Conservation (phyloP, 2,888 invertebrate genomes). For the Anaspis maculata region DNA sequence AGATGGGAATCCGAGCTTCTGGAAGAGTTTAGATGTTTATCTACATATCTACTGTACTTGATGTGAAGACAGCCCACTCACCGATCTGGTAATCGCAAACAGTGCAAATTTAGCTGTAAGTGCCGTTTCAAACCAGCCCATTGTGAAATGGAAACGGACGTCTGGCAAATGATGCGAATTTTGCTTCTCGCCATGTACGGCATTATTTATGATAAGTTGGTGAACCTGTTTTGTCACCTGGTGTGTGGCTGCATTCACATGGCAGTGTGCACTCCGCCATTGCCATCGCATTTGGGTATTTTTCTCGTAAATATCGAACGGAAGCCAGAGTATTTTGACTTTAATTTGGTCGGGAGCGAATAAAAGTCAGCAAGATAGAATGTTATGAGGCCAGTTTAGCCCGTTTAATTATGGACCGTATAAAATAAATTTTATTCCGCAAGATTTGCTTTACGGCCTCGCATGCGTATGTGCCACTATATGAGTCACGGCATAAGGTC, state of each 20-base stretch:
- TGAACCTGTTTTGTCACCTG: slow-evolving; percentile 34
- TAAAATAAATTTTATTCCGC: slow-evolving; percentile 18
- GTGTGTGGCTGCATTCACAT: slow-evolving; percentile 27
- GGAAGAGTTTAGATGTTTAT: too few species aligned
- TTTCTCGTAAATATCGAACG: slow-evolving; percentile 33
- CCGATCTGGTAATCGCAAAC: too few species aligned
- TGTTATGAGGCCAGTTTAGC: slow-evolving; percentile 24
- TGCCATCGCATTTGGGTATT: slow-evolving; percentile 31
- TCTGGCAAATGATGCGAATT: too few species aligned
- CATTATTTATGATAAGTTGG: slow-evolving; percentile 28
- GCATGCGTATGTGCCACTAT: too few species aligned
- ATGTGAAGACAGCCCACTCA: too few species aligned
- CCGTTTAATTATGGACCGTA: slow-evolving; percentile 20
- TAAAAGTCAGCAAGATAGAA: slow-evolving; percentile 33
- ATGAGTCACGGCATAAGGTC: too few species aligned
- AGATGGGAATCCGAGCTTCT: too few species aligned
- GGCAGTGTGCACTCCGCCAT: slow-evolving; percentile 23
- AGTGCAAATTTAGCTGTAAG: too few species aligned
- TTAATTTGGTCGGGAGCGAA: slow-evolving; percentile 29
- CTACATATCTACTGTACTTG: too few species aligned
- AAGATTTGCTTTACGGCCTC: slow-evolving; percentile 10
- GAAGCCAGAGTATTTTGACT: slow-evolving; percentile 29
- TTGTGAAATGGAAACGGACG: too few species aligned
- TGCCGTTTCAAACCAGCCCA: too few species aligned
- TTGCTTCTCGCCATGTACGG: too few species aligned